Evolutionary conservation across 2,113 vertebrate species (phyloP).

Genomic region (Nanger granti): DNA sequence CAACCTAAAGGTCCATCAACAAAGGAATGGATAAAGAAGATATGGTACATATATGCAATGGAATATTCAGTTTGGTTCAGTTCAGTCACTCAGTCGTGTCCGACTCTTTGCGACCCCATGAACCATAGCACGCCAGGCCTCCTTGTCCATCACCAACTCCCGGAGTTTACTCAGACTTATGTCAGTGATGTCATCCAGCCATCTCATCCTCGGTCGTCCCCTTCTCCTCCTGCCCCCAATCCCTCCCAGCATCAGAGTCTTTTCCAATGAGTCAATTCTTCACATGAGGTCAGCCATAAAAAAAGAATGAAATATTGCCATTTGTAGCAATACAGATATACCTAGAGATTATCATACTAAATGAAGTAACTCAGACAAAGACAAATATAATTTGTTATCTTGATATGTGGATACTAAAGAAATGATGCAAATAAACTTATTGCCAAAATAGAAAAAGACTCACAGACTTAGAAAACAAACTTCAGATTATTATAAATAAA

Average conservation of each 20-base stretch:
- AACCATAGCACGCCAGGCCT: too few relatives aligned
- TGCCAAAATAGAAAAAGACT: not conserved
- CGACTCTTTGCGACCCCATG: too few relatives aligned
- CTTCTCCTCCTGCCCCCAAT: not conserved
- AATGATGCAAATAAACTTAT: not conserved
- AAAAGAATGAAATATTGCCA: not conserved
- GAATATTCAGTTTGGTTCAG: not conserved
- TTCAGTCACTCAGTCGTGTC: too few relatives aligned
- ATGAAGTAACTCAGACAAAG: not conserved
- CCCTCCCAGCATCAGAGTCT: not conserved
- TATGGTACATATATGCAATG: not conserved
- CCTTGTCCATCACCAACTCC: not conserved
- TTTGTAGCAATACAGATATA: not conserved
- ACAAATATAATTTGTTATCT: not conserved
- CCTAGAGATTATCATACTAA: not conserved
- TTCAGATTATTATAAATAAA: not conserved
- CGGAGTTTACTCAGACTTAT: not conserved
- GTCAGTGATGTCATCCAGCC: accelerated
- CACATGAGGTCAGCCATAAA: not conserved
- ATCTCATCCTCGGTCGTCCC: accelerated
- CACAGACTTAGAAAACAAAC: not conserved
- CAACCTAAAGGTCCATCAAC: not conserved
- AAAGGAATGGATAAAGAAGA: not conserved
- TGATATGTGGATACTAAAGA: not conserved
- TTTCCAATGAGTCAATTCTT: not conserved